These are phyloP conservation scores for Drosophila monieri DNA, from an alignment of 2,888 invertebrate species.

Conservation along the genomic window DNA sequence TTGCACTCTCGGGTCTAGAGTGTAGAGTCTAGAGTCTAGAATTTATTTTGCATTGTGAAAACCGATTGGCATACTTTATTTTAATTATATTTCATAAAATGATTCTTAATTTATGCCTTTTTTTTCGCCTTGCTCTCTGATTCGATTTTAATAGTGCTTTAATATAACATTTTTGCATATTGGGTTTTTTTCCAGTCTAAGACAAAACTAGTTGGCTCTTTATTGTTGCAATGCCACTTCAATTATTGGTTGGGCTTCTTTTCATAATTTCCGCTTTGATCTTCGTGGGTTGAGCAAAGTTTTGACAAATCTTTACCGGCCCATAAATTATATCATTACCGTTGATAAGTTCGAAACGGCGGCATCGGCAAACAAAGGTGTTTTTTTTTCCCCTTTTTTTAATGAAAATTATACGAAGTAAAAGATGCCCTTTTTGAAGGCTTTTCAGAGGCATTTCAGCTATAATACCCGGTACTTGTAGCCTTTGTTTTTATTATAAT, in stretches of 20 bases:
- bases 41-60: no score
- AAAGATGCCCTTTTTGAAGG: background rate
- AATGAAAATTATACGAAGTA: background rate
- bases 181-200: background rate
- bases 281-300: conserved; percentile 12
- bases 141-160: conserved; percentile 2
- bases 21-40: background rate
- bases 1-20: conserved; percentile 9
- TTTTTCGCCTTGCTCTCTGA: conserved; percentile 1
- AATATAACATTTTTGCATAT: conserved; percentile 1
- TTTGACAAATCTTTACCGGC: conserved; percentile 14
- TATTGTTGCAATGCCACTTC: conserved; percentile 9
- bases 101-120: background rate
- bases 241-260: conserved; percentile 9
- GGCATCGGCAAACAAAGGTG: conserved; percentile 1
- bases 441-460: no score
- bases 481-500: no score
- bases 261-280: conserved; percentile 15
- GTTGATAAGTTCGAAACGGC: conserved; percentile 32
- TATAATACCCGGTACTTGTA: background rate
- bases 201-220: background rate
- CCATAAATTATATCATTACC: conserved; percentile 64
- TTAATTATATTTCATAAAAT: background rate
- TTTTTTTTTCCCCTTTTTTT: background rate
- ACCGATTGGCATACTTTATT: background rate